These are phyloP conservation scores for Diploptera punctata DNA, from an alignment of 2,888 invertebrate species.

Conservation along the genomic window DNA sequence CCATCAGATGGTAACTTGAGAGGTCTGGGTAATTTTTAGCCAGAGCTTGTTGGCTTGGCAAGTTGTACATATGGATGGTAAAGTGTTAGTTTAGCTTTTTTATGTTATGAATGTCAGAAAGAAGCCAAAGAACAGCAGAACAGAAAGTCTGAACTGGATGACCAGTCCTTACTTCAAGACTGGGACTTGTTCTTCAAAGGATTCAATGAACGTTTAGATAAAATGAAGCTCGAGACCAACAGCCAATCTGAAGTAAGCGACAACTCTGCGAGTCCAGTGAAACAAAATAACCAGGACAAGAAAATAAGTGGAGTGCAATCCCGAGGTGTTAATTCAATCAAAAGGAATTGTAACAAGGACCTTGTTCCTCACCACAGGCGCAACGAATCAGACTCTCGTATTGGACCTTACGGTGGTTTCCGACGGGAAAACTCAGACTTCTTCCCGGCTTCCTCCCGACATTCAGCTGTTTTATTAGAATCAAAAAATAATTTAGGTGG, in stretches of 20 bases:
- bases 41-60: no score
- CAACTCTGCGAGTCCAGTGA: neutral
- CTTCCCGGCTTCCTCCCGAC: slow-evolving; percentile 75
- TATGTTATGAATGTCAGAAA: slow-evolving; percentile 29
- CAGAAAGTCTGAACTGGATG: slow-evolving; percentile 68
- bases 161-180: slow-evolving; percentile 81
- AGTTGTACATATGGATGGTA: no score
- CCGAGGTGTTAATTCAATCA: slow-evolving; percentile 6
- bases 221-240: slow-evolving; percentile 56
- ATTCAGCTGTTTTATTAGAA: slow-evolving; percentile 74
- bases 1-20: no score
- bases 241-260: slow-evolving; percentile 19
- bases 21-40: slow-evolving; percentile 11
- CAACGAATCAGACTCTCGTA: slow-evolving; percentile 75
- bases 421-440: slow-evolving; percentile 86
- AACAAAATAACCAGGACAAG: slow-evolving; percentile 16
- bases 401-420: slow-evolving; percentile 77
- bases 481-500: slow-evolving; percentile 54
- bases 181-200: slow-evolving; percentile 85
- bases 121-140: slow-evolving; percentile 51
- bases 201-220: slow-evolving; percentile 55
- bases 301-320: no score
- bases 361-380: slow-evolving; percentile 63
- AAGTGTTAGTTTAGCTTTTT: no score
- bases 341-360: slow-evolving; percentile 40